Evolutionary conservation across 2,113 vertebrate genomes (phyloP).

Genomic region (Hipposideros armiger): DNA sequence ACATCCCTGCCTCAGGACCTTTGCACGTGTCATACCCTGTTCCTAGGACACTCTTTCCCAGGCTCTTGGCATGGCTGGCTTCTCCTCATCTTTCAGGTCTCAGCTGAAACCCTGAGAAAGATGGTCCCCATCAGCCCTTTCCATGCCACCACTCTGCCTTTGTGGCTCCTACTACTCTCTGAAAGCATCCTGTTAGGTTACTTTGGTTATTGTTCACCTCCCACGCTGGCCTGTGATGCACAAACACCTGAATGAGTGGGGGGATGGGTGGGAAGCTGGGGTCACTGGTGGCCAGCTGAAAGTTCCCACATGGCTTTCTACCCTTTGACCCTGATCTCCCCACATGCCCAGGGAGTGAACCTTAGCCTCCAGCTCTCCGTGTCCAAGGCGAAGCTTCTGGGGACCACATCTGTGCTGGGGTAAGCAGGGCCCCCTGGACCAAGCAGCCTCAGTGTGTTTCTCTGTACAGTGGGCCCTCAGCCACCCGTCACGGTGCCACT

Average conservation of each 20-base stretch:
- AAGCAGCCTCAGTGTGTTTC: neutral
- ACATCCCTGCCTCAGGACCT: neutral
- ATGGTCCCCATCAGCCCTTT: neutral
- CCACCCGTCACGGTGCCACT: neutral
- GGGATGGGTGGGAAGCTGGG: neutral
- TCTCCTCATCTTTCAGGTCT: neutral
- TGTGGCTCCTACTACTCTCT: neutral
- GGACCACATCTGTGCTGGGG: conserved; percentile 67
- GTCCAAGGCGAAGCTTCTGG: conserved; percentile 64
- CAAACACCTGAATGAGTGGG: neutral
- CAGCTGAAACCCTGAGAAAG: neutral
- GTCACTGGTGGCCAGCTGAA: neutral
- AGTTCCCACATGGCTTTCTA: neutral
- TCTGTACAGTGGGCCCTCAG: neutral
- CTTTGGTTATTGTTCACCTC: neutral
- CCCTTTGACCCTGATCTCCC: neutral
- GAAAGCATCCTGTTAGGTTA: neutral
- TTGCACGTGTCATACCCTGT: neutral
- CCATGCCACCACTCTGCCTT: neutral
- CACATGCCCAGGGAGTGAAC: conserved; percentile 56
- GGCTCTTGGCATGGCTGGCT: neutral
- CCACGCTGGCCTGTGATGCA: neutral
- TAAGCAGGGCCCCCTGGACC: conserved; percentile 21
- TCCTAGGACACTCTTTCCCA: neutral
- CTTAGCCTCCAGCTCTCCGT: conserved; percentile 73